Percentiles rank a stretch among this genome's conserved stretches.
These are phyloP conservation scores for Rynchops niger DNA, from an alignment of 2,113 vertebrate species.

Conservation along the genomic window DNA sequence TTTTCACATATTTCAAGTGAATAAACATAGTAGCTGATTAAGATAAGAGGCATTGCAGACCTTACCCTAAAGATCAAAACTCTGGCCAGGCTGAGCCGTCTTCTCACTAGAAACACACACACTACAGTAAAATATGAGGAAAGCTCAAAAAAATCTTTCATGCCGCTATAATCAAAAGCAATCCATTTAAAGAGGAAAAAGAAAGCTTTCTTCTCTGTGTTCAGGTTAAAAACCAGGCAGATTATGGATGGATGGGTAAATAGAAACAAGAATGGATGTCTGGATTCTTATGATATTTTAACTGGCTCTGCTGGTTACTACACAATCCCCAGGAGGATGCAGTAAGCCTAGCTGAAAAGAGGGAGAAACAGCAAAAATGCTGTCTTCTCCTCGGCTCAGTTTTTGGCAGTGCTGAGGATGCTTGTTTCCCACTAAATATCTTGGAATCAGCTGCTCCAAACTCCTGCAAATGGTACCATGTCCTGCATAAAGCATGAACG, in stretches of 20 bases:
- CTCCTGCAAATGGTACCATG: not conserved
- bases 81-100: not conserved
- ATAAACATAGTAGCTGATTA: constrained; percentile 45
- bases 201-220: not conserved
- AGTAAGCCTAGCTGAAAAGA: not conserved
- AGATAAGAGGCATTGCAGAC: constrained; percentile 27
- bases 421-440: not conserved
- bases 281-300: not conserved
- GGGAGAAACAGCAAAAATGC: not conserved
- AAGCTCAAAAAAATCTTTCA: not conserved
- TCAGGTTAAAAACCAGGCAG: not conserved
- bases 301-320: not conserved
- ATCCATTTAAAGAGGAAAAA: not conserved
- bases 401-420: not conserved
- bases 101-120: not conserved
- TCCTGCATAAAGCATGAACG: not conserved
- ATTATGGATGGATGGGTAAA: not conserved
- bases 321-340: not conserved
- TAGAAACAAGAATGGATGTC: not conserved
- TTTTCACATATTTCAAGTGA: constrained; percentile 20
- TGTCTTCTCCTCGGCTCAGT: not conserved
- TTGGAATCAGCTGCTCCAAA: not conserved
- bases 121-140: not conserved
- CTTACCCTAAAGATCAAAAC: constrained; percentile 49
- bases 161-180: not conserved